Evolutionary conservation across 2,113 vertebrate species (phyloP).

Genomic region (Ondatra zibethicus): DNA sequence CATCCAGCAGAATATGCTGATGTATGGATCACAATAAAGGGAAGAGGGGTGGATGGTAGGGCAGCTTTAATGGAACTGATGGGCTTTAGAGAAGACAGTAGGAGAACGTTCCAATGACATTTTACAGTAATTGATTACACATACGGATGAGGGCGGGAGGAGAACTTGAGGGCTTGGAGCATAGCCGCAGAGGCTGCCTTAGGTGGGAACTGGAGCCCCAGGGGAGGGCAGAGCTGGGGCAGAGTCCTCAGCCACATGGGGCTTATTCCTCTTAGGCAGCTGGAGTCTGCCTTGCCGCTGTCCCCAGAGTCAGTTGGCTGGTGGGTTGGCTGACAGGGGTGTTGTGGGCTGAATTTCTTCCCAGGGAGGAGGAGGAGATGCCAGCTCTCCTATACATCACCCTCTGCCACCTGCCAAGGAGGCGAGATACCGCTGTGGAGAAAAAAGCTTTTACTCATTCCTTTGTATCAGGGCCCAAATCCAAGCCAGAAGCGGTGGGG

Average conservation of each 20-base stretch:
- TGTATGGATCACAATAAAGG: background rate
- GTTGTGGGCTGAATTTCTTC: constrained; percentile 67
- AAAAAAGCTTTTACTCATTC: constrained; percentile 76
- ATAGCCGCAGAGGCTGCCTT: background rate
- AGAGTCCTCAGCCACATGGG: background rate
- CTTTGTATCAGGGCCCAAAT: constrained; percentile 63
- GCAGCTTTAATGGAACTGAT: constrained; percentile 18
- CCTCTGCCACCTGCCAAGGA: constrained; percentile 77
- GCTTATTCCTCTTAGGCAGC: constrained; percentile 33
- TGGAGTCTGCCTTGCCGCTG: background rate
- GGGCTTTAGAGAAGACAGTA: constrained; percentile 54
- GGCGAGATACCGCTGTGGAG: constrained; percentile 65
- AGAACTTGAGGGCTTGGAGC: background rate
- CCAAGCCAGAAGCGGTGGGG: constrained; percentile 68
- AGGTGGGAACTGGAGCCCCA: background rate
- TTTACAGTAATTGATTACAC: constrained; percentile 45
- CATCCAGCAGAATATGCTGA: background rate
- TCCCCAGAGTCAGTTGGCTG: constrained; percentile 65
- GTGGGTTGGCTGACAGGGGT: constrained; percentile 63
- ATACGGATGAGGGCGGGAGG: background rate
- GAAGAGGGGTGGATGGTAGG: background rate
- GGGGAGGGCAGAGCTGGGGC: background rate
- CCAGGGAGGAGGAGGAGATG: constrained; percentile 71
- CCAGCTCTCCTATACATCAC: constrained; percentile 63
- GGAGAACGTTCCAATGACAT: constrained; percentile 23